Evolutionary conservation across 92 coral and sea anemone species (phyloP), one percentile per base, ranked within the genome.

Genomic region (Phymanthus crucifer): DNA sequence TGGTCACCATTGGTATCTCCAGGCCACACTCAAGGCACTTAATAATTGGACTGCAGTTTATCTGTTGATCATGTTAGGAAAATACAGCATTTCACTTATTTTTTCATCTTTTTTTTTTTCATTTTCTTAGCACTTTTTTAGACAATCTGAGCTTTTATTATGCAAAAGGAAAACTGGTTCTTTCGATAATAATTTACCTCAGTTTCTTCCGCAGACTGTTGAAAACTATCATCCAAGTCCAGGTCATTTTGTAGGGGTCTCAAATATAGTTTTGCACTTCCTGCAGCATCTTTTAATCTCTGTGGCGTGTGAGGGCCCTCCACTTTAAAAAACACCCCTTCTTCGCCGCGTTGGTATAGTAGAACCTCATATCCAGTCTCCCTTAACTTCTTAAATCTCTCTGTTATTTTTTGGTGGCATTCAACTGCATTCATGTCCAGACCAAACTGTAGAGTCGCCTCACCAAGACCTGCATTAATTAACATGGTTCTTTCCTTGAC

Each of bases 391-490:
- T 83, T 79, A 50, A 84, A 84, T 69, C 47, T 67, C 43, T 61
- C 56, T 72, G 78, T 43, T 37, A 84, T 77, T 61, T 52, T 38
- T 45, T 14, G 6, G 50, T 45, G 50, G 50, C 50, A 45, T 45
- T 45, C 50, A 6, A 45, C 6, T 6, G 50, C 50, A 45, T 76
- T 86, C 84, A 78, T 77, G 47, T 80, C 86, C 68, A 54, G 57
- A 36, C 65, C 68, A 45, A 80, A 80, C 58, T 80, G 82, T 80
- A 80, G 74, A 79, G 78, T 70, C 46, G 85, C 82, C 46, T 86
- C 89, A 18, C 86, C 86, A 50, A 83, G 86, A 70, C 84, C 90
- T 69, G 87, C 90, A 72, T 87, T 82, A 67, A 77, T 40, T 73
- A 82, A 74, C 23, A 76, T 54, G 23, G 90, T 76, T 77, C 80